Base-by-base conservation (phyloP, 1,140 invertebrate genomes). In the Aleiodes sp. region DNA sequence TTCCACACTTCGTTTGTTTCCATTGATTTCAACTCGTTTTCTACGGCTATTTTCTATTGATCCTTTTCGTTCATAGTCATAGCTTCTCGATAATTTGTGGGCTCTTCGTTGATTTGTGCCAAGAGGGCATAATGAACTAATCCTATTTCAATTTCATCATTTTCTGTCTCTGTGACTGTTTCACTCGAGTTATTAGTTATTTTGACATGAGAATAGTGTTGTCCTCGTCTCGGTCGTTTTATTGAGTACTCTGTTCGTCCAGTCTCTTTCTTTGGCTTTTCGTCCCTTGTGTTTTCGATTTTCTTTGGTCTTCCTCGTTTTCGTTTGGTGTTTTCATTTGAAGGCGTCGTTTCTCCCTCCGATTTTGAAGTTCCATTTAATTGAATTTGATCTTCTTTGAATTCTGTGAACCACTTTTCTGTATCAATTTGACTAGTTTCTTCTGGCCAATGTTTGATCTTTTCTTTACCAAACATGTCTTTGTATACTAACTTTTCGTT, bases 21-120 rank as follows among this genome's bases (percentile, higher is more conserved):
- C 68, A 70, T 70, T 0, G 68, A 70, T 7, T 59, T 41, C 33
- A 70, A 43, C 37, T 70, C 68, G 2, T 70, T 41, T 21, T 56
- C 21, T 33, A 70, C 31, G 4, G 68, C 68, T 9, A 35, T 43
- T 70, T 56, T 19, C 68, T 43, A 70, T 2, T 8, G 7, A 2
- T 37, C 24, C 14, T 28, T 46, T 10, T 64, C 61, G 9, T 14
- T 26, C 21, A 29, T 37, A 12, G 16, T 28, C 68, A 70, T 65
- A 0, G 62, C 68, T 10, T 70, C 68, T 14, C 19, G 9, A 16
- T 59, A 70, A 16, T 29, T 64, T 12, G 1, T n/a, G 28, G 68
- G 62, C 39, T 70, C 68, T 41, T 37, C n/a, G n/a, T 70, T 57
- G 24, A 70, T 57, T 0, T 52, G 9, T 1, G 68, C 31, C 4